phyloP scores from a whole-genome alignment of 1,140 invertebrate species.

The Lordiphosa stackelbergi region DNA sequence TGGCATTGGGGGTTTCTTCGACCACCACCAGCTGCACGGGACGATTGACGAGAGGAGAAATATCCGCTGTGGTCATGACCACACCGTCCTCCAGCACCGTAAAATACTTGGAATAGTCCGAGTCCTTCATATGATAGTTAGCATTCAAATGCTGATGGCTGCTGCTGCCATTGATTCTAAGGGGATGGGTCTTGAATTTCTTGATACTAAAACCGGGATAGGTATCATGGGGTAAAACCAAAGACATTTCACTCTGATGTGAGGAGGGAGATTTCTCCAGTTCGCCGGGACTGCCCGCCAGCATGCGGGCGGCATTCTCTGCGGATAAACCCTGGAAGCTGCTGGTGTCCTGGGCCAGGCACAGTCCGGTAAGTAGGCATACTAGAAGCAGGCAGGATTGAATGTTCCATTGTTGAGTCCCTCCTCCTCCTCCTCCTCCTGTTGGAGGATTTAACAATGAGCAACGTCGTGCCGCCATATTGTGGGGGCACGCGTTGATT shows the following conservation, averaged over 20 bases:
- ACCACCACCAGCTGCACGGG: conserved; percentile 88
- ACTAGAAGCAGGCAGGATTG: conserved; percentile 27
- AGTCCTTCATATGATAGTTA: conserved; percentile 80
- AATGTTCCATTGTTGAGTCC: conserved; percentile 11
- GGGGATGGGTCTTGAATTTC: conserved; percentile 80
- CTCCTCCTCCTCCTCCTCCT: conserved; percentile 31
- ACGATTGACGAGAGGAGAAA: conserved; percentile 87
- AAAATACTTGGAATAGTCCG: conserved; percentile 88
- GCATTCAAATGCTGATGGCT: conserved; percentile 7
- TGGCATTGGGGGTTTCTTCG: conserved; percentile 87
- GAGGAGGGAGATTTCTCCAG: conserved; percentile 19
- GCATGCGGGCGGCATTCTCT: conserved; percentile 68
- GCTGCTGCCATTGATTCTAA: conserved; percentile 27
- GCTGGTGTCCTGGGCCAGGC: conserved; percentile 17
- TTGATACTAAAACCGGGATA: conserved; percentile 91
- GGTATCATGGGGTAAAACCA: conserved; percentile 88
- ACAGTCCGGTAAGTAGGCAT: conserved; percentile 7
- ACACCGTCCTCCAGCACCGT: conserved; percentile 91
- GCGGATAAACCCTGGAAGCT: conserved; percentile 57
- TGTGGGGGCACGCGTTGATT: conserved; percentile 55
- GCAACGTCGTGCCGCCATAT: conserved; percentile 70
- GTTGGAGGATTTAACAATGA: conserved; percentile 37
- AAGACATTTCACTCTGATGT: conserved; percentile 66
- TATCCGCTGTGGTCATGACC: conserved; percentile 92
- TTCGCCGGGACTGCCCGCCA: conserved; percentile 62